Evolutionary conservation across 2,797 vertebrate species (phyloP).

Genomic region (Sebastes oblongus): DNA sequence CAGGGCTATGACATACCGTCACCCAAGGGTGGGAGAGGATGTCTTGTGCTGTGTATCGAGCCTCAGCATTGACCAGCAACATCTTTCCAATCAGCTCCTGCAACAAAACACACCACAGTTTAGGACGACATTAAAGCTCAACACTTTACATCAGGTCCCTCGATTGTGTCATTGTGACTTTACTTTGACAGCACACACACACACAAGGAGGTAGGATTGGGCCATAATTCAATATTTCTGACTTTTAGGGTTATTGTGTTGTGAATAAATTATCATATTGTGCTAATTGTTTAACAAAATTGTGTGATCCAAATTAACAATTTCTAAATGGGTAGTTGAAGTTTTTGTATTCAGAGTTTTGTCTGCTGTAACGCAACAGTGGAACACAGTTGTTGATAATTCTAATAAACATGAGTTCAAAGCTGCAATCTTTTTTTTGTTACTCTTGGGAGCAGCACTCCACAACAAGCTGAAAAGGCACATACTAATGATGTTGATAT

Average conservation of each 20-base stretch:
- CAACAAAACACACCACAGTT: slow-evolving; percentile 11
- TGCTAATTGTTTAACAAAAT: not conserved
- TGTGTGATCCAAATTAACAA: not conserved
- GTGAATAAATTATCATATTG: not conserved
- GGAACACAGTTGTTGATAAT: not conserved
- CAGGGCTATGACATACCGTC: slow-evolving; percentile 81
- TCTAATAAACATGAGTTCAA: not conserved
- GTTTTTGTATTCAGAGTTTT: too few species aligned
- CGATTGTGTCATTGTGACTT: not conserved
- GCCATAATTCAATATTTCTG: not conserved
- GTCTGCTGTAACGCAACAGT: not conserved
- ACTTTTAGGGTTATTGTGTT: not conserved
- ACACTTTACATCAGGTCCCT: not conserved
- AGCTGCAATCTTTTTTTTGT: not conserved
- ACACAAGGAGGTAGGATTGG: not conserved
- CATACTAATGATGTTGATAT: not conserved
- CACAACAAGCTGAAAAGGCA: not conserved
- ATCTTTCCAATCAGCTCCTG: slow-evolving; percentile 95
- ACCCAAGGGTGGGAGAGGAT: slow-evolving; percentile 95
- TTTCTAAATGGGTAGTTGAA: not conserved
- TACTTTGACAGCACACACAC: not conserved
- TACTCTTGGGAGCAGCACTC: not conserved
- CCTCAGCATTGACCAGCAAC: slow-evolving; percentile 92
- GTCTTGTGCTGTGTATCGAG: slow-evolving; percentile 91
- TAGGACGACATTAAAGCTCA: not conserved